Evolutionary conservation across 1,140 invertebrate genomes (phyloP).

Genomic region (Meteorus sp.): DNA sequence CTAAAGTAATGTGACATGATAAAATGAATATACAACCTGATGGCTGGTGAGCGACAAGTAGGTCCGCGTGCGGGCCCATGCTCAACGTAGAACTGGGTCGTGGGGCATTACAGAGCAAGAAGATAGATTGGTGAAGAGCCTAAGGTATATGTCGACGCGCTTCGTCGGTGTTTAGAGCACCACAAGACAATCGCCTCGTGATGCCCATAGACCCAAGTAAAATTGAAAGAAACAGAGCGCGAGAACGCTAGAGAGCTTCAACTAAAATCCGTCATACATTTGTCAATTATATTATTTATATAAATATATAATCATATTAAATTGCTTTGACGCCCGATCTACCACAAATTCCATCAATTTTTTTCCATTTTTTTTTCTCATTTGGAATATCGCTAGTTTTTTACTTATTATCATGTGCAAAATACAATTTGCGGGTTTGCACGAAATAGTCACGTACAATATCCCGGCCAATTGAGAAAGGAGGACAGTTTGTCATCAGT

Average conservation of each 20-base stretch:
- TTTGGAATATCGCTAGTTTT: not conserved
- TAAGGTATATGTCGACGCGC: conserved; percentile 23
- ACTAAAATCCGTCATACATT: too few relatives aligned
- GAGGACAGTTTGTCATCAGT: not conserved
- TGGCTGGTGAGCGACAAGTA: conserved; percentile 22
- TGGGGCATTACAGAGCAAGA: conserved; percentile 28
- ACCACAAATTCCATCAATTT: conserved; percentile 1
- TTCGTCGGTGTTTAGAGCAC: conserved; percentile 26
- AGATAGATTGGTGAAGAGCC: conserved; percentile 7
- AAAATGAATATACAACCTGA: conserved; percentile 24
- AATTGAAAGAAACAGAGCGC: conserved; percentile 28
- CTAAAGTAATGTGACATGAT: conserved; percentile 26
- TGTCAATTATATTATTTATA: not conserved
- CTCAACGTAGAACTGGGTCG: too few relatives aligned
- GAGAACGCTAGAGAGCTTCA: conserved; percentile 10
- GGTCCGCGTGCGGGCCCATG: conserved; percentile 26
- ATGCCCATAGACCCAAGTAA: not conserved
- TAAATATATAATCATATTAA: not conserved
- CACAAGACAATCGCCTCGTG: conserved; percentile 17
- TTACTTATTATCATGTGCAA: not conserved
- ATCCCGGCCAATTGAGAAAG: conserved; percentile 17
- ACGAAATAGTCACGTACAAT: conserved; percentile 2
- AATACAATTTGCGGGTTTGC: not conserved
- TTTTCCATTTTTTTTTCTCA: not conserved
- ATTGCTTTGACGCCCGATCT: not conserved